Evolutionary conservation across 2,888 invertebrate species (phyloP).

Genomic region (Diarsia rubi): DNA sequence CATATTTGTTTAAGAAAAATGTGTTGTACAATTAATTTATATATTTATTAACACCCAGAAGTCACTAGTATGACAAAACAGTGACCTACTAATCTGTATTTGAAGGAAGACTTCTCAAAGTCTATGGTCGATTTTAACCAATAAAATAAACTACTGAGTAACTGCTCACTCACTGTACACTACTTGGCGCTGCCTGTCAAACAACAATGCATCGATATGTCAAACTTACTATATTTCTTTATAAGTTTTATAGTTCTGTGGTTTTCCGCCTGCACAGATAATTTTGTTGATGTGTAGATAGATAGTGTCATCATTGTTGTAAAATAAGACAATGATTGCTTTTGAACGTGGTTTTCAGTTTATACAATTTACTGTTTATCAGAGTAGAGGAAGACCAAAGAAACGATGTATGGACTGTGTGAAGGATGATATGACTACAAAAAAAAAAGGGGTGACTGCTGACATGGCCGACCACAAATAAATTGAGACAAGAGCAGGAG

Average conservation of each 20-base stretch:
- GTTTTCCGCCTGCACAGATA: not conserved
- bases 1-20: constrained; percentile 20
- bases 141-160: not conserved
- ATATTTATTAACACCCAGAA: constrained; percentile 1
- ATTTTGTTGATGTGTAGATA: not conserved
- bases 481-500: too few relatives aligned
- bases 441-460: too few relatives aligned
- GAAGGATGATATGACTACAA: too few relatives aligned
- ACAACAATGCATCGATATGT: not conserved
- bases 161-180: not conserved
- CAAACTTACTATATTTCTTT: not conserved
- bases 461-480: too few relatives aligned
- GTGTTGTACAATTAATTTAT: constrained; percentile 7
- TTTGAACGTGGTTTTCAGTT: too few relatives aligned
- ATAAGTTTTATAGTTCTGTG: not conserved
- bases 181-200: not conserved
- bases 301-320: not conserved
- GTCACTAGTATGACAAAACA: not conserved
- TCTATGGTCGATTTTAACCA: not conserved
- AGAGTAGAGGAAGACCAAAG: too few relatives aligned
- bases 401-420: too few relatives aligned
- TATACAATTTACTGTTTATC: too few relatives aligned
- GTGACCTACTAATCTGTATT: not conserved
- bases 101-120: not conserved
- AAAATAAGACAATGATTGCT: not conserved